Conservation (phyloP, 2,113 vertebrate species). For the Pseudorasbora parva region DNA sequence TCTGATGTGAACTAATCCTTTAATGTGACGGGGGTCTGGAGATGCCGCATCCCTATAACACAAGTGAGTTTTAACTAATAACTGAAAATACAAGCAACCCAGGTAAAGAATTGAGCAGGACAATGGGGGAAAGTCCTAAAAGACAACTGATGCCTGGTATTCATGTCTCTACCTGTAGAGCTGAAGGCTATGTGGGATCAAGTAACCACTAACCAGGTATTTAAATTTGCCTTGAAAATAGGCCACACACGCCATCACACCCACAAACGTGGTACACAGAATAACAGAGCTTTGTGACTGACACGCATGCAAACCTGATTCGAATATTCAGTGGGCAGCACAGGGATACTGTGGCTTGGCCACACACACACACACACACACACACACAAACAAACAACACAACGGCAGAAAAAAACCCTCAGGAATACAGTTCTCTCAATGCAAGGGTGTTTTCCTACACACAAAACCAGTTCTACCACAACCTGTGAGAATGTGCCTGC, state of each 20-base stretch:
- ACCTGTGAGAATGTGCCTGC: neutral
- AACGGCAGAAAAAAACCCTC: neutral
- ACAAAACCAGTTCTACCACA: conserved; percentile 31
- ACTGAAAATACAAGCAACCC: no score
- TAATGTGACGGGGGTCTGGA: neutral
- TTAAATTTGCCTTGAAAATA: conserved; percentile 9
- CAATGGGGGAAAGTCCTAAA: neutral
- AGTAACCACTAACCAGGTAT: neutral
- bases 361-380: no score
- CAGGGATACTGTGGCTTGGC: neutral
- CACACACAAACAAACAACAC: no score
- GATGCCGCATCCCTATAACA: no score
- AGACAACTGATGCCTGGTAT: neutral
- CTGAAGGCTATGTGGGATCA: neutral
- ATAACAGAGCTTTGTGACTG: conserved; percentile 11
- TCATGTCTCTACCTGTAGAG: neutral
- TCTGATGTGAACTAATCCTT: no score
- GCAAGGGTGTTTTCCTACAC: conserved; percentile 35
- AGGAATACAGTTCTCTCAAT: neutral
- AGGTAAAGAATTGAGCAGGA: neutral
- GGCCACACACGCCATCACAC: neutral
- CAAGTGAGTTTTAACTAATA: no score
- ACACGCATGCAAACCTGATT: conserved; percentile 13
- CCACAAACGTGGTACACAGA: neutral
- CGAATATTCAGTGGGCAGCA: neutral